Base-by-base conservation (phyloP, 64 coral and sea anemone species). In the Platygyra sinensis region DNA sequence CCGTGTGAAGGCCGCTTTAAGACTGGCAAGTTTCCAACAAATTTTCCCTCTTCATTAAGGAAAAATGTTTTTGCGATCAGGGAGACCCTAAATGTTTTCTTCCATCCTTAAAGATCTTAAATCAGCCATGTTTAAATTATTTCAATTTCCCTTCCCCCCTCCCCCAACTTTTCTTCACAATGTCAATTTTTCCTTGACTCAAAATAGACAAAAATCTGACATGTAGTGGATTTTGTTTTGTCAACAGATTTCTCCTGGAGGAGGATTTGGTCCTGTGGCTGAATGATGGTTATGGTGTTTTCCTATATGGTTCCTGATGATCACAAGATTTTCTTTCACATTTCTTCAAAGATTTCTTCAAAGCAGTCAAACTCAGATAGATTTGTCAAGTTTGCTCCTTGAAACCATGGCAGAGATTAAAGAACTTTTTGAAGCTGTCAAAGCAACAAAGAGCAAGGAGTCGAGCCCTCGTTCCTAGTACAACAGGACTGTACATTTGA, bases 281-380 rank as follows among this genome's bases (percentile, higher is more conserved):
- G 96, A n/a, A 98, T 86, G 94, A 98, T 71, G 96, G 96, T 67
- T 98, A 98, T 90, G 96, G 96, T 52, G 88, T 98, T 32, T n/a
- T 95, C 96, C 4, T 98, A 98, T 72, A 99, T 99, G 97, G 97
- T 99, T 22, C 97, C 97, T 18, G 86, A 96, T 71, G 97, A 99
- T 13, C 93, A 95, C 73, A 91, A 76, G 38, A 87, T 99, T 72
- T 95, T 99, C 87, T 99, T 99, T 63, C 97, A 99, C 78, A 89
- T 99, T 72, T 99, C 97, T 0, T 99, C 97, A 9, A 99, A 99
- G 87, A 91, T 92, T 52, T 93, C 77, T 17, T 83, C 97, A 2
- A 54, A 88, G 14, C 67, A 93, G 77, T 91, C 97, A 16, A 29
- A 91, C 79, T 90, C 93, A 27, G 63, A 79, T 16, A 87, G 83